phyloP scores from a whole-genome alignment of 1,140 invertebrate genomes.

The Uloborus diversus region DNA sequence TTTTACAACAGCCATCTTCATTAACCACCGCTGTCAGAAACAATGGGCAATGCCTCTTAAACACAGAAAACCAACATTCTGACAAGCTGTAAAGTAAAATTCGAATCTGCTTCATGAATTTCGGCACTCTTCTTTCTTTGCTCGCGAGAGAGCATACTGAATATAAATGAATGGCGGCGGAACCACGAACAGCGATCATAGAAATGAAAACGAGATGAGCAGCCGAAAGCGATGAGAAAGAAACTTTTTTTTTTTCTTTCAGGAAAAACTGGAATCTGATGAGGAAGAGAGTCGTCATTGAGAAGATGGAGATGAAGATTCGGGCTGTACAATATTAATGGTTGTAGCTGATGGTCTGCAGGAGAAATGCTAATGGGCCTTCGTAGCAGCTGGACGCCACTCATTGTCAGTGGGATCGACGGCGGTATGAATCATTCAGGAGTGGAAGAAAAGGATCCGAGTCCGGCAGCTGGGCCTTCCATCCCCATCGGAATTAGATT shows the following conservation, averaged over 20 bases:
- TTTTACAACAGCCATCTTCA: too few species aligned
- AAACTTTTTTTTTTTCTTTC: neutral
- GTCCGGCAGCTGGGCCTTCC: constrained; percentile 13
- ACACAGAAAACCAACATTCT: too few species aligned
- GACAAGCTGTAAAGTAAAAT: too few species aligned
- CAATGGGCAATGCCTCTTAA: too few species aligned
- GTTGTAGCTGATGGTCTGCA: constrained; percentile 37
- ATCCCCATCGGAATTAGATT: constrained; percentile 31
- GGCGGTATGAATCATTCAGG: constrained; percentile 46
- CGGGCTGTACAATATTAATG: constrained; percentile 47
- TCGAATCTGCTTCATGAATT: too few species aligned
- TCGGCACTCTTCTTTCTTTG: too few species aligned
- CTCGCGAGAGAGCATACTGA: too few species aligned
- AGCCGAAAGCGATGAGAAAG: too few species aligned
- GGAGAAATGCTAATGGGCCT: constrained; percentile 47
- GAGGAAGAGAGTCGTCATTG: constrained; percentile 41
- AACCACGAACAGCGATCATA: too few species aligned
- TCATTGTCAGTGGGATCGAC: constrained; percentile 46
- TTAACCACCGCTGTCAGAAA: too few species aligned
- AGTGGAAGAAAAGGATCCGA: constrained; percentile 27
- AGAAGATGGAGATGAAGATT: constrained; percentile 39
- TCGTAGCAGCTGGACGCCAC: constrained; percentile 24
- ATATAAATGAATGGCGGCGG: too few species aligned
- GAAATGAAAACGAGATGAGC: too few species aligned
- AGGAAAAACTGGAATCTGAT: constrained; percentile 30